Percentiles rank a stretch among this genome's conserved stretches.
These are phyloP conservation scores for Trichopria drosophilae DNA, from an alignment of 2,888 invertebrate genomes.

Conservation along the genomic window DNA sequence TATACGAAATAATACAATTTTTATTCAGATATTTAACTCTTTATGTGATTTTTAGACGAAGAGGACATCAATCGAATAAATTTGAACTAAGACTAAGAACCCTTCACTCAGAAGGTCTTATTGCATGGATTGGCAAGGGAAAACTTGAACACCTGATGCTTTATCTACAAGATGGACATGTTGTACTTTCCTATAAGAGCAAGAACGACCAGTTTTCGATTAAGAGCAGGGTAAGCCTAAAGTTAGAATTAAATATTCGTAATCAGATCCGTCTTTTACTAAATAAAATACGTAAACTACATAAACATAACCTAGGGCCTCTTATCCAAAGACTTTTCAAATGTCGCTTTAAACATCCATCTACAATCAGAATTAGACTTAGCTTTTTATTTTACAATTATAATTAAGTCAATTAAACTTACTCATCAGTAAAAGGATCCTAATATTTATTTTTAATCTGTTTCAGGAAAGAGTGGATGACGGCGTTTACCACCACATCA, in stretches of 20 bases:
- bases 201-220: conserved; percentile 50
- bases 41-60: no score
- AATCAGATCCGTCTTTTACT: background rate
- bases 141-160: conserved; percentile 52
- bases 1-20: no score
- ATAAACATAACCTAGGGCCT: background rate
- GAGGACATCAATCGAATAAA: conserved; percentile 55
- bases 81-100: conserved; percentile 54
- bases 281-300: background rate
- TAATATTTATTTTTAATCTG: conserved; percentile 7
- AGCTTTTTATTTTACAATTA: conserved; percentile 9
- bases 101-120: conserved; percentile 52
- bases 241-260: conserved; percentile 13
- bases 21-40: no score
- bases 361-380: background rate
- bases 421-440: background rate
- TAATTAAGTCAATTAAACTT: background rate
- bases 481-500: conserved; percentile 53
- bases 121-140: conserved; percentile 56
- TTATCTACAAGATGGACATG: conserved; percentile 52
- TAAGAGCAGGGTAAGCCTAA: conserved; percentile 48
- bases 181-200: conserved; percentile 51
- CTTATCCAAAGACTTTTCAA: background rate
- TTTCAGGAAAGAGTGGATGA: conserved; percentile 53
- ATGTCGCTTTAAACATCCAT: background rate